phyloP scores from a whole-genome alignment of 2,888 invertebrate species.

The Suillia variegata region DNA sequence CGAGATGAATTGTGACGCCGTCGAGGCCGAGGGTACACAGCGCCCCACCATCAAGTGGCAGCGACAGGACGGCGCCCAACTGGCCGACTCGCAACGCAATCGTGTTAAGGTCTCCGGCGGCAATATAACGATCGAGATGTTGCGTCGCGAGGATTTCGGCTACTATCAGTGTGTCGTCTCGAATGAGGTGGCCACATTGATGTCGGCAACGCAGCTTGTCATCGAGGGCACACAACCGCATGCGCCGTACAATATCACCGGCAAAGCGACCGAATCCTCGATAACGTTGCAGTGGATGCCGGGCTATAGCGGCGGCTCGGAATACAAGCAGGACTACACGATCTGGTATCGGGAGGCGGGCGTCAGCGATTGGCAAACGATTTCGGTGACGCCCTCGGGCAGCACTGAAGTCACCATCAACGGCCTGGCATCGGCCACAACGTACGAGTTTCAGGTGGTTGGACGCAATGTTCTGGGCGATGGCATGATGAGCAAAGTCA shows the following conservation, averaged over 20 bases:
- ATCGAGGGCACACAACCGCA: conserved; percentile 96
- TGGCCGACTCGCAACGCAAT: conserved; percentile 77
- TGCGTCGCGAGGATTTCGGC: conserved; percentile 89
- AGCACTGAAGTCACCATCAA: conserved; percentile 89
- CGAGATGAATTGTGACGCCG: conserved; percentile 93
- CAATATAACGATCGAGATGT: conserved; percentile 87
- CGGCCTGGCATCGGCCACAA: conserved; percentile 85
- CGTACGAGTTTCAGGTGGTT: conserved; percentile 95
- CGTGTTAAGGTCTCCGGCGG: conserved; percentile 81
- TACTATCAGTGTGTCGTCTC: conserved; percentile 94
- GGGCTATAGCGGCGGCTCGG: conserved; percentile 93
- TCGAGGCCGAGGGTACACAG: conserved; percentile 89
- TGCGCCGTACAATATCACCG: conserved; percentile 94
- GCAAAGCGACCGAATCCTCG: conserved; percentile 85
- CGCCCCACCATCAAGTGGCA: conserved; percentile 91
- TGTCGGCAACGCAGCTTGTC: conserved; percentile 85
- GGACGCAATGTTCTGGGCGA: conserved; percentile 94
- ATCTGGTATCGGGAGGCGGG: conserved; percentile 93
- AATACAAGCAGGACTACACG: conserved; percentile 93
- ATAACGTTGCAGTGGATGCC: conserved; percentile 93
- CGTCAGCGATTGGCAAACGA: conserved; percentile 88
- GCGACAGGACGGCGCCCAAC: conserved; percentile 73
- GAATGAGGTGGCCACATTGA: conserved; percentile 95
- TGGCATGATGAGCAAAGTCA: conserved; percentile 93
- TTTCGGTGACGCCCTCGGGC: conserved; percentile 90